Evolutionary conservation across 2,888 invertebrate species (phyloP).

Genomic region (Stegophylla sp.): DNA sequence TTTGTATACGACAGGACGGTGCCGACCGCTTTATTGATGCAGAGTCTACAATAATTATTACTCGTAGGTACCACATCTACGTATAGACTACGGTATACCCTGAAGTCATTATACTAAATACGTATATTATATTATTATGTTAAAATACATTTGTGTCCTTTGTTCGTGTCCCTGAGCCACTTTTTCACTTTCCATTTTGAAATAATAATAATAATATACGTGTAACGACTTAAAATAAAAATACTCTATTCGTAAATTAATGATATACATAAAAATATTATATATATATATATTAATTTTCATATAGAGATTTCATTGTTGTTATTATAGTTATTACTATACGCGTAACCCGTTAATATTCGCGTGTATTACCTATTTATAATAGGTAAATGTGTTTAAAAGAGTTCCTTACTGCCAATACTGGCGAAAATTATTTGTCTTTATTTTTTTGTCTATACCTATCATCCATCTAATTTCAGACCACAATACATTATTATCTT

Average conservation of each 20-base stretch:
- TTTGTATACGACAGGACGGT: not conserved
- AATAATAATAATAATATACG: constrained; percentile 1
- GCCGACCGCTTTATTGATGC: not conserved
- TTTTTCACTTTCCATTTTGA: constrained; percentile 38
- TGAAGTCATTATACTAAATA: no score
- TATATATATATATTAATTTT: constrained; percentile 24
- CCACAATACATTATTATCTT: no score
- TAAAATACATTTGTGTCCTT: no score
- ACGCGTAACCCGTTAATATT: not conserved
- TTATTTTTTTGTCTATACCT: no score
- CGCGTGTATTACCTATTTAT: not conserved
- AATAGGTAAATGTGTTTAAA: constrained; percentile 6
- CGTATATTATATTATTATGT: no score
- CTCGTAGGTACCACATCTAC: no score
- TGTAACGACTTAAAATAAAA: not conserved
- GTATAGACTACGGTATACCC: no score
- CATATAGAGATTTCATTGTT: constrained; percentile 14
- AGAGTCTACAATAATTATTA: no score
- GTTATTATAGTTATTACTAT: not conserved
- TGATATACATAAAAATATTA: not conserved
- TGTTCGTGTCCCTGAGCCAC: not conserved
- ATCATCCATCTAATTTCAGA: no score
- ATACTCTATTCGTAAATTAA: not conserved
- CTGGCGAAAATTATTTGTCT: not conserved
- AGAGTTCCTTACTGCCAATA: constrained; percentile 16